These are phyloP conservation scores for Phasia obesa DNA, from an alignment of 2,888 invertebrate genomes.

Conservation along the genomic window DNA sequence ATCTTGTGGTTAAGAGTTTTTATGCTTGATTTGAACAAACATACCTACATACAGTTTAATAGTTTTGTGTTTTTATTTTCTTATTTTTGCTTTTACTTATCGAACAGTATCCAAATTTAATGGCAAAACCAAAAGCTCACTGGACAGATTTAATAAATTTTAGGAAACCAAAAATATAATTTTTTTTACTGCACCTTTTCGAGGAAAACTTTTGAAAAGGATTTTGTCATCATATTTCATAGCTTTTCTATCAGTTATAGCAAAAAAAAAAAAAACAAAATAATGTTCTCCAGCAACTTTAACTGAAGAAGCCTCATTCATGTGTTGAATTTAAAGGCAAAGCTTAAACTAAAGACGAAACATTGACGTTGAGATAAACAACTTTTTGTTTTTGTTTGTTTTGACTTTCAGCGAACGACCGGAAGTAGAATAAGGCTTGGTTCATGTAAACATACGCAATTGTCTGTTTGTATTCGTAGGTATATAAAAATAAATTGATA, in stretches of 20 bases:
- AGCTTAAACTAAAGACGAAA: conserved; percentile 42
- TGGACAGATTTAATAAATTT: conserved; percentile 30
- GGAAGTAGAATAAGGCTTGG: conserved; percentile 72
- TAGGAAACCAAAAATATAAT: not conserved
- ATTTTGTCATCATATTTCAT: conserved; percentile 15
- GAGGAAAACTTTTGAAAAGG: conserved; percentile 38
- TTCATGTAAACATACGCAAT: conserved; percentile 57
- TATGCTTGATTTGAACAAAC: not conserved
- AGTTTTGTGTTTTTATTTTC: too few species aligned
- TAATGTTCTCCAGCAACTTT: conserved; percentile 23
- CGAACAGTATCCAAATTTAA: conserved; percentile 9
- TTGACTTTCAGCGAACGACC: conserved; percentile 64
- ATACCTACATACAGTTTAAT: too few species aligned
- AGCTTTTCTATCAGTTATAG: conserved; percentile 42
- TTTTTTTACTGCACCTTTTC: conserved; percentile 33
- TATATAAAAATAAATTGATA: conserved; percentile 1
- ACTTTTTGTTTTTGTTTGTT: conserved; percentile 2
- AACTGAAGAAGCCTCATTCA: conserved; percentile 64
- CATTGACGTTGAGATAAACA: conserved; percentile 42
- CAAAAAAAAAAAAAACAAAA: too few species aligned
- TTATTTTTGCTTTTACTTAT: not conserved
- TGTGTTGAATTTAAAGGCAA: conserved; percentile 11
- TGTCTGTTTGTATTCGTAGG: not conserved
- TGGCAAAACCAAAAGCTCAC: conserved; percentile 30
- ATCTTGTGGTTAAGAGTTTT: conserved; percentile 47